Percentiles rank a stretch among this genome's conserved stretches.
These are phyloP conservation scores for Melanostigma gelatinosum DNA, from an alignment of 2,113 vertebrate genomes.

Conservation along the genomic window DNA sequence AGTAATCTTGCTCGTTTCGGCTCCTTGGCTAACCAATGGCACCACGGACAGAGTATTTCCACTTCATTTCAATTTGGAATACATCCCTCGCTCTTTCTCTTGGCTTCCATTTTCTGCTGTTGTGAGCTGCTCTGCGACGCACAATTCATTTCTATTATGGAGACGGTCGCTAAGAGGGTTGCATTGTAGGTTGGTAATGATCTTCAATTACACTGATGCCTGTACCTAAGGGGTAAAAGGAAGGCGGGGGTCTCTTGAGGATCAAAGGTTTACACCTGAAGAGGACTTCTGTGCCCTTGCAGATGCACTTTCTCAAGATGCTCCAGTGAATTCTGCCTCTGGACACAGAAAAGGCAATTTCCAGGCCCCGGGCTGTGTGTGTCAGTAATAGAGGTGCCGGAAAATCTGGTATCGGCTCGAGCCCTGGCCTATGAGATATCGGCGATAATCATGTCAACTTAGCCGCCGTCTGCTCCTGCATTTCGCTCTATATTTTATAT, in stretches of 20 bases:
- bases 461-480: conserved; percentile 6
- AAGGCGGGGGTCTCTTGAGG: conserved; percentile 78
- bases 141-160: conserved; percentile 85
- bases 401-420: conserved; percentile 58
- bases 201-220: conserved; percentile 86
- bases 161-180: conserved; percentile 81
- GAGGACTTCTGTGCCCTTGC: conserved; percentile 79
- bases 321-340: conserved; percentile 72
- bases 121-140: conserved; percentile 64
- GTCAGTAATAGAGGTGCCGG: conserved; percentile 51
- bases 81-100: conserved; percentile 75
- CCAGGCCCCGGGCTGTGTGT: conserved; percentile 66
- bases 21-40: conserved; percentile 81
- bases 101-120: conserved; percentile 76
- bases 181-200: conserved; percentile 85
- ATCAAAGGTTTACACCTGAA: conserved; percentile 84
- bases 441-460: conserved; percentile 51
- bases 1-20: conserved; percentile 81
- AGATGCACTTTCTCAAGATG: conserved; percentile 81
- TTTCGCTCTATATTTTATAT: conserved; percentile 24
- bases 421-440: conserved; percentile 65
- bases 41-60: conserved; percentile 78
- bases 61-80: conserved; percentile 84
- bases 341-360: conserved; percentile 75
- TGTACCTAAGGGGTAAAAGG: conserved; percentile 72